Evolutionary conservation across 2,113 vertebrate genomes (phyloP).

Genomic region (Platysternon megacephalum): DNA sequence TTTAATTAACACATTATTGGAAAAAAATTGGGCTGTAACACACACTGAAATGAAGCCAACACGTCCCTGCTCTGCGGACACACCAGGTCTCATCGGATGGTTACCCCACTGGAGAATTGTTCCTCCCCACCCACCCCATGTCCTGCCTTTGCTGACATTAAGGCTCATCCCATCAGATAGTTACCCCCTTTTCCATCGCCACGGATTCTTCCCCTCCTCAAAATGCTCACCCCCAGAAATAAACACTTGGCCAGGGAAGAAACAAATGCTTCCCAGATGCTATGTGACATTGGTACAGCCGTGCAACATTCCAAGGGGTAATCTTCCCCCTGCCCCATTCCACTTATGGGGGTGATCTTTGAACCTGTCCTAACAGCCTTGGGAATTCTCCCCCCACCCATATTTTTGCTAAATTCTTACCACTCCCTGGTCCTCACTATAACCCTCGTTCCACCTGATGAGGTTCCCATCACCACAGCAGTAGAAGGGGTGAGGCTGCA

Average conservation of each 20-base stretch:
- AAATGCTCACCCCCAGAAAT: background rate
- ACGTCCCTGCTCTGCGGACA: slow-evolving; percentile 60
- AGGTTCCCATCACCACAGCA: accelerated
- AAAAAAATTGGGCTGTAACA: slow-evolving; percentile 70
- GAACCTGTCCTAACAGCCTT: background rate
- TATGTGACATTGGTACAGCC: background rate
- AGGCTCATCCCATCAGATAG: background rate
- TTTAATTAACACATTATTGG: slow-evolving; percentile 85
- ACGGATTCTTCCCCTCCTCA: background rate
- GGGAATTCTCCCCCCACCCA: background rate
- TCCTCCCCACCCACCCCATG: background rate
- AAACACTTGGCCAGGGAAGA: background rate
- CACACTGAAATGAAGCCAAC: slow-evolving; percentile 73
- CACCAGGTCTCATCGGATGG: slow-evolving; percentile 7
- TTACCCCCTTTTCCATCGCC: background rate
- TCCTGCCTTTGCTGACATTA: background rate
- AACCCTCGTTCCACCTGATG: background rate
- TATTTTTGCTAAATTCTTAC: background rate
- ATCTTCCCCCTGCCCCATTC: background rate
- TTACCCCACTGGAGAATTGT: background rate
- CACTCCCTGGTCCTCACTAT: background rate
- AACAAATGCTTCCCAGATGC: background rate
- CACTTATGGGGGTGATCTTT: background rate
- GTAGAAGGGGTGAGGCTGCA: background rate
- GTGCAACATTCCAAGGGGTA: background rate